These are phyloP conservation scores for Cisticola juncidis DNA, from an alignment of 2,113 vertebrate species.

Conservation along the genomic window DNA sequence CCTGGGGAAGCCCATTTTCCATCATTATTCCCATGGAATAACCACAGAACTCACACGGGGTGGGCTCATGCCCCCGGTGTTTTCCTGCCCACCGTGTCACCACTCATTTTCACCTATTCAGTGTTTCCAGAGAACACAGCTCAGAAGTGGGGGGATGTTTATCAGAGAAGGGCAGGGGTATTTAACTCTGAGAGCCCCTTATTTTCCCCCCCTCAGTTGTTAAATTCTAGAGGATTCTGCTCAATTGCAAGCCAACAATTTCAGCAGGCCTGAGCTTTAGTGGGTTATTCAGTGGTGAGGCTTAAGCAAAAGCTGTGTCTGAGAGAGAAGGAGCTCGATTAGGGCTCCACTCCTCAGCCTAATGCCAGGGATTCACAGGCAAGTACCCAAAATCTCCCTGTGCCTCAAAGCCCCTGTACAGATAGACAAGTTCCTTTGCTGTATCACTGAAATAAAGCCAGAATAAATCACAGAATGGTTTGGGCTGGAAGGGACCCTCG, in stretches of 20 bases:
- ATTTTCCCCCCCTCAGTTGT: neutral
- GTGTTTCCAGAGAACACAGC: neutral
- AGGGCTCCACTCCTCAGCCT: neutral
- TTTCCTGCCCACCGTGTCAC: neutral
- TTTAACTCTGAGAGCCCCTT: neutral
- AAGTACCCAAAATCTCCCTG: neutral
- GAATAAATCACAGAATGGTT: neutral
- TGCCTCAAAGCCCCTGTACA: neutral
- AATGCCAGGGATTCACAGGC: neutral
- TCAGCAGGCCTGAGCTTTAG: neutral
- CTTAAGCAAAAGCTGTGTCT: neutral
- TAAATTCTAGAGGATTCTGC: neutral
- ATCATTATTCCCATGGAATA: neutral
- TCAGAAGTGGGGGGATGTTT: rapidly evolving
- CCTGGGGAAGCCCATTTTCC: neutral
- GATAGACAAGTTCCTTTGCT: neutral
- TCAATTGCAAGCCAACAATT: neutral
- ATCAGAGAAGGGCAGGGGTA: neutral
- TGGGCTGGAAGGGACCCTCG: neutral
- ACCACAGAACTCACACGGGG: neutral
- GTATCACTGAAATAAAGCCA: neutral
- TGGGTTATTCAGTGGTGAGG: neutral
- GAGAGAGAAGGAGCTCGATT: neutral
- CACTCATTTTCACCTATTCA: rapidly evolving
- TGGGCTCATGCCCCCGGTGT: neutral